A percentile compares a stretch with the other conserved stretches of the same genome.
These are phyloP conservation scores for Lagopus muta DNA, from an alignment of 2,113 vertebrate genomes.

Conservation along the genomic window DNA sequence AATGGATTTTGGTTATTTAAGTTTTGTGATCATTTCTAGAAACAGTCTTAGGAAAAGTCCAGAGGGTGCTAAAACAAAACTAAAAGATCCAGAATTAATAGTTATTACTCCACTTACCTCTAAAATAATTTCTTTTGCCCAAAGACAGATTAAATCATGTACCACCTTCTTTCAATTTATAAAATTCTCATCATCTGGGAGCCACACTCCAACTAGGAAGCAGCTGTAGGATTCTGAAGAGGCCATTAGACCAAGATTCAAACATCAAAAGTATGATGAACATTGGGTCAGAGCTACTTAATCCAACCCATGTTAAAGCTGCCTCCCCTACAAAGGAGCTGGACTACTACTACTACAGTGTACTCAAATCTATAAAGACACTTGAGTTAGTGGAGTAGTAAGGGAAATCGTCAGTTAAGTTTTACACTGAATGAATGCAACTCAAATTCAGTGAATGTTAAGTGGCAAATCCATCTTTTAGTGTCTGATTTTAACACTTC, in stretches of 20 bases:
- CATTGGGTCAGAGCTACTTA: neutral
- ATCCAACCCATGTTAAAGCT: neutral
- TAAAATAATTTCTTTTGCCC: neutral
- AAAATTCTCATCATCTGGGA: neutral
- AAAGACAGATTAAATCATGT: accelerated
- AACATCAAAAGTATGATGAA: neutral
- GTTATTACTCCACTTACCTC: neutral
- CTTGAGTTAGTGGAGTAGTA: no score
- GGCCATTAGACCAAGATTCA: neutral
- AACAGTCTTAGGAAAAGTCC: accelerated
- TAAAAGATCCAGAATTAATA: accelerated
- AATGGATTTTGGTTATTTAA: accelerated
- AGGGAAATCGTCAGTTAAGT: neutral
- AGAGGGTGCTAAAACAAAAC: neutral
- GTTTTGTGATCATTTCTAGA: neutral
- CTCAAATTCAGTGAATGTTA: neutral
- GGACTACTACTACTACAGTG: neutral
- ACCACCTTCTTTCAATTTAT: neutral
- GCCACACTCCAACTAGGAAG: neutral
- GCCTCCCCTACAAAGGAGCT: neutral
- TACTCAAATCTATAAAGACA: neutral
- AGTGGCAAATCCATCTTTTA: neutral
- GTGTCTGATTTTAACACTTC: neutral
- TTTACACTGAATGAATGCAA: neutral
- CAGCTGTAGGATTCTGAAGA: neutral